A percentile compares a stretch with the other conserved stretches of the same genome.
phyloP scores from a whole-genome alignment of 2,797 vertebrate species.

The Coilia nasus region DNA sequence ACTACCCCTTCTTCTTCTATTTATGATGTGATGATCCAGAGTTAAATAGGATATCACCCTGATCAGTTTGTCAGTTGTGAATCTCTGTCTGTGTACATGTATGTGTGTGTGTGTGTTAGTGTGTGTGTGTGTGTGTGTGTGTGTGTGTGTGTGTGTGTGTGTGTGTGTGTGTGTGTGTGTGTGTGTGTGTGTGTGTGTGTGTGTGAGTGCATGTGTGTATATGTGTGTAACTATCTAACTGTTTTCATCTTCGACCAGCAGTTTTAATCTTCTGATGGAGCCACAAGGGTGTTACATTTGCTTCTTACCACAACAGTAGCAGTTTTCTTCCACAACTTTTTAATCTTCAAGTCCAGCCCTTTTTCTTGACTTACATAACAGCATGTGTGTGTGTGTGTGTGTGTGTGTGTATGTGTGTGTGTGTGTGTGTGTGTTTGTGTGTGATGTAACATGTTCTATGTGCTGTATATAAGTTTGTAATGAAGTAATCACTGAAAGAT shows the following conservation, averaged over 20 bases:
- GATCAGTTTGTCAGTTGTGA: slow-evolving; percentile 17
- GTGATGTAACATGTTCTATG: background rate
- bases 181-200: background rate
- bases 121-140: background rate
- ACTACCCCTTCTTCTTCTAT: background rate
- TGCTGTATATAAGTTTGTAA: background rate
- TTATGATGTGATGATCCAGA: background rate
- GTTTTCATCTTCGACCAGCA: background rate
- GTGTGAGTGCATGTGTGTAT: background rate
- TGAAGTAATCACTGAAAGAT: background rate
- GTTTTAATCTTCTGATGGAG: slow-evolving; percentile 1
- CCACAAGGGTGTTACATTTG: background rate
- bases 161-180: background rate
- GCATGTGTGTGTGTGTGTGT: background rate
- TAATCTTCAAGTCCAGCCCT: background rate
- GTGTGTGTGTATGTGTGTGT: background rate
- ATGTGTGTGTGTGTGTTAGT: background rate
- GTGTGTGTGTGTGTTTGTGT: background rate
- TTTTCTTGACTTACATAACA: background rate
- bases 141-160: background rate
- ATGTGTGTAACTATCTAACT: too few species aligned
- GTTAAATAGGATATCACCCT: slow-evolving; percentile 4
- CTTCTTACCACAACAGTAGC: background rate
- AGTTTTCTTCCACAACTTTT: background rate
- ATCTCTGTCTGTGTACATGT: background rate